phyloP scores from a whole-genome alignment of 2,113 vertebrate species.

The Cranoglanis bouderius region DNA sequence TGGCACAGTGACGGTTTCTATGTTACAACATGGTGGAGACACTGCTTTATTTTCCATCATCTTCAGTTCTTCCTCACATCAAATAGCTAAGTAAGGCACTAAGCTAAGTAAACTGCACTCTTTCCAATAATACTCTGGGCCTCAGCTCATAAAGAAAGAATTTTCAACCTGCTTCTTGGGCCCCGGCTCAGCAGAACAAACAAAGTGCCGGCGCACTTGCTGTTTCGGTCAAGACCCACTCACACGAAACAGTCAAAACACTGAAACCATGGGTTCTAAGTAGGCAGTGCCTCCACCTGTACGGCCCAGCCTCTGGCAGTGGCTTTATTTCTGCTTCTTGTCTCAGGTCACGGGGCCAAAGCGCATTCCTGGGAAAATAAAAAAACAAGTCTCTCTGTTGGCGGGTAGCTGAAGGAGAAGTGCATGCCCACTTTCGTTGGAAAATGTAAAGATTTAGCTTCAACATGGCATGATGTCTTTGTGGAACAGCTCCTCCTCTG shows the following conservation, averaged over 20 bases:
- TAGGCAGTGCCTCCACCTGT: background rate
- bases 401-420: constrained; percentile 23
- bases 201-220: background rate
- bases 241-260: background rate
- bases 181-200: constrained; percentile 29
- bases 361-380: constrained; percentile 58
- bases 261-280: background rate
- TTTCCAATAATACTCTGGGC: constrained; percentile 37
- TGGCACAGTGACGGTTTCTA: background rate
- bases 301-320: background rate
- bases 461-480: constrained; percentile 20
- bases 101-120: constrained; percentile 53
- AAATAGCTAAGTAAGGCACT: constrained; percentile 43
- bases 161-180: constrained; percentile 40
- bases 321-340: background rate
- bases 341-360: constrained; percentile 53
- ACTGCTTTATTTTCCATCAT: background rate
- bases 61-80: constrained; percentile 26
- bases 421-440: constrained; percentile 13
- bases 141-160: constrained; percentile 45
- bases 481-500: constrained; percentile 41
- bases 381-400: constrained; percentile 19
- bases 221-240: constrained; percentile 11
- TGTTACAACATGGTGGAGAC: background rate
- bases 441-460: background rate